Percentiles rank a stretch among this genome's conserved stretches.
phyloP scores from a whole-genome alignment of 2,113 vertebrate genomes.

The Erinaceus europaeus region DNA sequence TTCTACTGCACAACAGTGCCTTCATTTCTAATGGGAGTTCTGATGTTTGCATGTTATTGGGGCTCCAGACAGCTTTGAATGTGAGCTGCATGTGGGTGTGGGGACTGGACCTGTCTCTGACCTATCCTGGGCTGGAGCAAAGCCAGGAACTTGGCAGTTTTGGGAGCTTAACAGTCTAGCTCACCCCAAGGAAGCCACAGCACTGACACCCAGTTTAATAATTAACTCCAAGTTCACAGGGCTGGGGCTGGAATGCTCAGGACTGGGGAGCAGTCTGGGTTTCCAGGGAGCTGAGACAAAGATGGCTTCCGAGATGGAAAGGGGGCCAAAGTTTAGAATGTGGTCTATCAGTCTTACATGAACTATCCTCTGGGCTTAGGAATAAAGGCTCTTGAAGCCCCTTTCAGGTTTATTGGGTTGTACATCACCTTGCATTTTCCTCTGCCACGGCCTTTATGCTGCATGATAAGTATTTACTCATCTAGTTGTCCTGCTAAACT shows the following conservation, averaged over 20 bases:
- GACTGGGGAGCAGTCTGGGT: slow-evolving; percentile 43
- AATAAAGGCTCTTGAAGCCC: background rate
- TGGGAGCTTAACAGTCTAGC: slow-evolving; percentile 23
- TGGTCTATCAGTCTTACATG: background rate
- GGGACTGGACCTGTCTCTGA: slow-evolving; percentile 11
- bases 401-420: background rate
- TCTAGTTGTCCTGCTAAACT: background rate
- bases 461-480: background rate
- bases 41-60: background rate
- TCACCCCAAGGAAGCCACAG: slow-evolving; percentile 52
- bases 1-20: background rate
- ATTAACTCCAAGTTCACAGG: slow-evolving; percentile 71
- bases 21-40: background rate
- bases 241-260: slow-evolving; percentile 61
- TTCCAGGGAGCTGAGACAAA: slow-evolving; percentile 23
- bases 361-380: background rate
- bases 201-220: slow-evolving; percentile 52
- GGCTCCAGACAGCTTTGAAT: background rate
- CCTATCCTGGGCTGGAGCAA: slow-evolving; percentile 13
- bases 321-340: slow-evolving; percentile 11
- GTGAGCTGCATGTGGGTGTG: background rate
- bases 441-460: background rate
- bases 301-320: slow-evolving; percentile 28
- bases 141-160: slow-evolving; percentile 59
- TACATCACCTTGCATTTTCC: background rate